Evolutionary conservation across 1,140 invertebrate genomes (phyloP).

Genomic region (Polyergus mexicanus): DNA sequence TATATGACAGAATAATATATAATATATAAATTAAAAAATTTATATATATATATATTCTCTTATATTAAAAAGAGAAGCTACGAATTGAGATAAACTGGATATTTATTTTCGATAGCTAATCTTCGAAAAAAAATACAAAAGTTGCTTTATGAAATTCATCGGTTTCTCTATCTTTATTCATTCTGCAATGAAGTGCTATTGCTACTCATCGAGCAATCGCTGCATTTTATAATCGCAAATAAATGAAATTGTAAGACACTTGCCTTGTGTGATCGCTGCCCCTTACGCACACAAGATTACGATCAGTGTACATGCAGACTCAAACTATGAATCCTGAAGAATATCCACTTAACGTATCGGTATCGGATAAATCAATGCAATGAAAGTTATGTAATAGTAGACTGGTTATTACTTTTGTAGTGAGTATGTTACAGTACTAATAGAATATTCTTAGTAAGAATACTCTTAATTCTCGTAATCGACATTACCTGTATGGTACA

Average conservation of each 20-base stretch:
- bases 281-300: conserved; percentile 21
- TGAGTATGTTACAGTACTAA: conserved; percentile 82
- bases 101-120: conserved; percentile 2
- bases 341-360: conserved; percentile 69
- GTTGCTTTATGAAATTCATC: not conserved
- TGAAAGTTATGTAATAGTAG: conserved; percentile 71
- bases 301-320: conserved; percentile 54
- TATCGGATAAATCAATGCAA: conserved; percentile 77
- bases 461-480: conserved; percentile 79
- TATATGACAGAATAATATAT: not conserved
- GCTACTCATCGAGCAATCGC: conserved; percentile 40
- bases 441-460: conserved; percentile 77
- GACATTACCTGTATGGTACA: conserved; percentile 82
- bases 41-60: not conserved
- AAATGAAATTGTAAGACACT: conserved; percentile 34
- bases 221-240: not conserved
- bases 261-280: conserved; percentile 36
- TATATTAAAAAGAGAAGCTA: not conserved
- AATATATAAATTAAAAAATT: not conserved
- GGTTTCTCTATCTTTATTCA: not conserved
- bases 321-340: conserved; percentile 63
- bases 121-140: not conserved
- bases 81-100: not conserved
- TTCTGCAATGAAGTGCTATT: conserved; percentile 21
- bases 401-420: conserved; percentile 78